Evolutionary conservation across 2,888 invertebrate genomes (phyloP), one percentile per base, ranked within the genome.

Genomic region (Panorpa germanica): DNA sequence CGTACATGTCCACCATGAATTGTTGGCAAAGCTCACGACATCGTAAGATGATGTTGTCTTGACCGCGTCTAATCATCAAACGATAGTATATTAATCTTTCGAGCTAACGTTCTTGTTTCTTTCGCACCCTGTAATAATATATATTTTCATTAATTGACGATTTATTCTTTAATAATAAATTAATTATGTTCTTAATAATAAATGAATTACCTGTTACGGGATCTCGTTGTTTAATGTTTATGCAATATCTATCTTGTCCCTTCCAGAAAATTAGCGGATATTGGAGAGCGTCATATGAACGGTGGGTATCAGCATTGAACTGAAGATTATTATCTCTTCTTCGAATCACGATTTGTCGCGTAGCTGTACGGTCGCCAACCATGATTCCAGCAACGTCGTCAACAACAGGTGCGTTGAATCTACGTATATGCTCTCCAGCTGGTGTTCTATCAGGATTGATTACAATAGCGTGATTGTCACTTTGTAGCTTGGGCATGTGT

Each of bases 1-100:
- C 46, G 39, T 46, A 51, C 42, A 43, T 41, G 35, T 53, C 49
- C 11, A 52, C 48, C 12, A 42, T 28, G 28, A 36, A 50, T 34
- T 52, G 49, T 27, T 45, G 43, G 23, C 43, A 45, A 4, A 50
- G 36, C 28, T 38, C 32, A 4, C 43, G 36, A 32, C 39, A 44
- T 33, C 33, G 28, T 20, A 41, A 20, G 15, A 45, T 32, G 24
- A 37, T 18, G 34, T 43, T 44, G 30, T 35, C 35, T 11, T 25
- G 31, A 11, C 31, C 32, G 7, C 22, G 30, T 34, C 39, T 27
- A 38, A 41, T 35, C 41, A 43, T 43, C 24, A 43, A 30, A 13
- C 38, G 34, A 25, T 39, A 43, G 38, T 35, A 35, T 46, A 46
- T 35, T 33, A 46, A 25, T 41, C 29, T 37, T 38, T 46, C 13